Evolutionary conservation across 2,113 vertebrate genomes (phyloP), one percentile per base, ranked within the genome.

Genomic region (Barnardius zonarius): DNA sequence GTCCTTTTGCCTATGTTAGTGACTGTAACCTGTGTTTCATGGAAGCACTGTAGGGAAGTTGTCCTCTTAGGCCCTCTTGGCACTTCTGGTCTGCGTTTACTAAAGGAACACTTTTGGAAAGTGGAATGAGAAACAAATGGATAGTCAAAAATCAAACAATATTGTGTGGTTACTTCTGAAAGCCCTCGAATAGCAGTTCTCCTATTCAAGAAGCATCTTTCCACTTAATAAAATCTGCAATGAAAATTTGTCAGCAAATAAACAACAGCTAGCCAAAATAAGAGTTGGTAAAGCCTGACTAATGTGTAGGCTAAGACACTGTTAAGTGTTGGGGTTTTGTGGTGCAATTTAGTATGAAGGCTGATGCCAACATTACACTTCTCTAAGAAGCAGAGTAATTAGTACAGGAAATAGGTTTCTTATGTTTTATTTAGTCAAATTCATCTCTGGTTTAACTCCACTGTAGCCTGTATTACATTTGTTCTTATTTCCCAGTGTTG

Each of bases 331-430:
- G 93, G 95, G 90, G 52, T 24, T 96, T 95, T 96, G 83, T 57
- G 83, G 77, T 66, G 13, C 77, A 93, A 73, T 95, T 91, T 79
- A 91, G 49, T 83, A 63, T 79, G 96, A 94, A 88, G 83, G 52
- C 49, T 79, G 88, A 91, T 94, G 90, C 83, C 93, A 95, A 79
- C 41, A 76, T 88, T 86, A 78, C 55, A 35, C 88, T 96, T 86
- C 88, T 89, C 57, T 88, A 88, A 93, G 70, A 76, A 89, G 74
- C 11, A 2, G 83, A 82, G 74, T 92, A 96, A 96, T 96, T 96
- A 96, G 88, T 92, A 66, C 57, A 96, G 96, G 96, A 97, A 96
- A 95, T 93, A 82, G 74, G 70, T 95, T 96, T 96, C 96, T 95
- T 91, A 91, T 95, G 86, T 94, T 94, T 96, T 94, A 96, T 92